Evolutionary conservation across 92 coral and sea anemone species (phyloP), one percentile per base, ranked within the genome.

Genomic region (Ricordea florida): DNA sequence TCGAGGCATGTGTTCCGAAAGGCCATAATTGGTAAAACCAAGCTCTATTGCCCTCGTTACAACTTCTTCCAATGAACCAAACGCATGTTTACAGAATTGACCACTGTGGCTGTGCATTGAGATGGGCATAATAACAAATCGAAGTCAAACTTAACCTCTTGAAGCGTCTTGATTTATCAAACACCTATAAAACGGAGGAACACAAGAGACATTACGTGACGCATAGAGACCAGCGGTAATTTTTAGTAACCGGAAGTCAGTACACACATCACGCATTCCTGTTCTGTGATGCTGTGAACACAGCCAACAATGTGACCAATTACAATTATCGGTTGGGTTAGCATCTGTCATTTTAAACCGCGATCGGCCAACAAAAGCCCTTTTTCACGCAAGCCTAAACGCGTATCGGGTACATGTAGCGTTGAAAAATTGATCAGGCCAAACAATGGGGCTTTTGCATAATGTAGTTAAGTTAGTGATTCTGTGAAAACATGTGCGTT

Each of bases 381-480:
- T 60, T 82, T 78, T 82, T 83, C 85, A 83, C 89, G 94, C 96
- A 89, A 82, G 88, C 83, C 72, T 51, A 42, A 70, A 64, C 79
- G 88, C 96, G 84, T 92, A 88, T 88, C 93, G 74, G 79, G 87
- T 85, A 59, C 93, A 76, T 83, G 98, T 87, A 87, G 85, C 89
- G 85, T 91, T 88, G 78, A 82, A 89, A 88, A 89, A 83, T 78
- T 87, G 92, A 91, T 84, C 89, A 79, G 79, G 82, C 53, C 57
- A 86, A 89, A 94, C 98, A 94, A 94, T 92, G 62, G 96, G 92
- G 86, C 91, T 76, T 86, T 90, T 91, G 93, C 96, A 91, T 84
- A 86, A 91, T 85, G 85, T 83, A 92, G 84, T 85, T 80, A 85
- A 81, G 96, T 89, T 77, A 76, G 90, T 47, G 79, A 85, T 85